phyloP scores from a whole-genome alignment of 2,888 invertebrate genomes.

The Drosophila yooni region DNA sequence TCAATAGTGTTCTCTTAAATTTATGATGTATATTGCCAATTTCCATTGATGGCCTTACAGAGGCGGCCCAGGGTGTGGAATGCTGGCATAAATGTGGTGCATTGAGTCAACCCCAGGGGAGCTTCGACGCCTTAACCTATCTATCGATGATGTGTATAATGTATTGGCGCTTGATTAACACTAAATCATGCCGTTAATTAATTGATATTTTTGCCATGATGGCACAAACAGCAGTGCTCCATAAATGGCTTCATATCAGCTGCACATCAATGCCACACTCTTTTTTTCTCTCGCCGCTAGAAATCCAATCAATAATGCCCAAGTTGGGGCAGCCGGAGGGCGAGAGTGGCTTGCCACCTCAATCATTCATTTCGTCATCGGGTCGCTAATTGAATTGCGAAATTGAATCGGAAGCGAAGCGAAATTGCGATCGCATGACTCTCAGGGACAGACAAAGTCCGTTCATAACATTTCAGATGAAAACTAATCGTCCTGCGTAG shows the following conservation, averaged over 20 bases:
- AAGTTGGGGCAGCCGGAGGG: slow-evolving; percentile 1
- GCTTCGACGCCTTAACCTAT: slow-evolving; percentile 20
- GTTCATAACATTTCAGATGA: slow-evolving; percentile 8
- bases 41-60: slow-evolving; percentile 64
- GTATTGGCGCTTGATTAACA: slow-evolving; percentile 66
- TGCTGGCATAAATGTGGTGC: background rate
- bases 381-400: slow-evolving; percentile 67
- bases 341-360: slow-evolving; percentile 36
- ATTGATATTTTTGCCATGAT: slow-evolving; percentile 59
- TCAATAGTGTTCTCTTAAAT: slow-evolving; percentile 39
- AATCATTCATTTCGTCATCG: slow-evolving; percentile 73
- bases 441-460: slow-evolving; percentile 9
- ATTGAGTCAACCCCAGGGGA: slow-evolving; percentile 12
- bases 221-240: slow-evolving; percentile 10
- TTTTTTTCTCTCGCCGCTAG: slow-evolving; percentile 6
- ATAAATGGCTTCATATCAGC: slow-evolving; percentile 19
- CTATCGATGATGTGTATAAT: slow-evolving; percentile 14
- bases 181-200: slow-evolving; percentile 74
- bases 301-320: slow-evolving; percentile 60
- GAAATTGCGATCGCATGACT: slow-evolving; percentile 64
- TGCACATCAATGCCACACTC: slow-evolving; percentile 16
- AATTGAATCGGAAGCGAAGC: slow-evolving; percentile 51
- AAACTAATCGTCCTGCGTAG: slow-evolving; percentile 2
- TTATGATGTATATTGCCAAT: slow-evolving; percentile 65
- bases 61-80: background rate